Evolutionary conservation across 2,797 vertebrate species (phyloP).

Genomic region (Peromyscus attwateri): DNA sequence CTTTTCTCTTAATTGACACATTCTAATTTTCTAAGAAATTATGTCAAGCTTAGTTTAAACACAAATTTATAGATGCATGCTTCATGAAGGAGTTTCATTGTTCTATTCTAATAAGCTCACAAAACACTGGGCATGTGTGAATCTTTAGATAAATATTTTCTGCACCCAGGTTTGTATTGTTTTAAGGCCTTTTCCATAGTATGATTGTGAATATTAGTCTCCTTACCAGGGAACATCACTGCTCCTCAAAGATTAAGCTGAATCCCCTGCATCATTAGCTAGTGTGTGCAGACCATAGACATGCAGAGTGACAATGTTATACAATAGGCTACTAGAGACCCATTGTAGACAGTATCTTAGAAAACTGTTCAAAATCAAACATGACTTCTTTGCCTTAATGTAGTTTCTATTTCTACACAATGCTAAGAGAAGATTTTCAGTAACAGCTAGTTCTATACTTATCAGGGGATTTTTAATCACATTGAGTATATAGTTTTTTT

Average conservation of each 20-base stretch:
- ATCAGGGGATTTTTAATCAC: background rate
- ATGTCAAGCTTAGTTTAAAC: constrained; percentile 49
- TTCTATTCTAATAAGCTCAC: constrained; percentile 15
- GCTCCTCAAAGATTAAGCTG: background rate
- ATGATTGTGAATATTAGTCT: constrained; percentile 1
- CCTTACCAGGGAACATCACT: background rate
- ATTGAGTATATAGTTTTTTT: background rate
- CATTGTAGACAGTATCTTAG: constrained; percentile 24
- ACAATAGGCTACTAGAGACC: background rate
- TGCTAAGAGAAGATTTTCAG: background rate
- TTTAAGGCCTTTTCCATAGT: background rate
- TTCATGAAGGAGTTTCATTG: constrained; percentile 7
- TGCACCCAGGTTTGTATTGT: background rate
- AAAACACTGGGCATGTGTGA: background rate
- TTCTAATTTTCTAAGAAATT: constrained; percentile 41
- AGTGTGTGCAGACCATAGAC: background rate
- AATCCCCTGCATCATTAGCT: background rate
- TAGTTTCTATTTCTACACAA: background rate
- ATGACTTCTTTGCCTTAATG: background rate
- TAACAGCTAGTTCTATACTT: background rate
- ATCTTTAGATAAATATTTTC: background rate
- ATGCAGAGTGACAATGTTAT: background rate
- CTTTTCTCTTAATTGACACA: constrained; percentile 32
- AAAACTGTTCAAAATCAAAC: constrained; percentile 46
- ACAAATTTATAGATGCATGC: constrained; percentile 30